Base-by-base conservation (phyloP, 2,797 vertebrate species). In the Neosilurus mollespiculum region DNA sequence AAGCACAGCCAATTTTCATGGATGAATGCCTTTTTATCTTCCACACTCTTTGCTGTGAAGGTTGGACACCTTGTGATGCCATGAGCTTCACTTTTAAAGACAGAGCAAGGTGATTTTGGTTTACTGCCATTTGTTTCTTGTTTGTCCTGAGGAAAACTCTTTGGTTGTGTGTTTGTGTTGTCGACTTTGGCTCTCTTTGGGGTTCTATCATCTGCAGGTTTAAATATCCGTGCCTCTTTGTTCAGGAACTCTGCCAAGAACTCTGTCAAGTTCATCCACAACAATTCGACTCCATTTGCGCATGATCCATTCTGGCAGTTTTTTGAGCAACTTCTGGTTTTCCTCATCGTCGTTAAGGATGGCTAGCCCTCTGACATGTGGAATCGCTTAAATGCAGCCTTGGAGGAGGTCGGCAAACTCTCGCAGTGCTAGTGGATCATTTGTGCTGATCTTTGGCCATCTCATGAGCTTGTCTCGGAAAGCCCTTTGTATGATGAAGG, bases 391-490 rank as follows among this genome's bases (percentile, higher is more conserved):
- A 12, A 7, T 24, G 37, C 66, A 81, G 22, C 64, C 26, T 80
- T 30, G 78, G 1, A 81, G 11, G 14, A 71, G 59, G 20, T 81
- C 67, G 16, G 80, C 14, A 12, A 59, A 81, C 14, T 69, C 79
- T 70, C 30, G 26, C 16, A 81, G 10, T 11, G 79, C 80, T 0
- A 81, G 20, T 5, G 51, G 53, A 10, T 80, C 78, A 26, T 49
- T 81, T 61, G 20, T 11, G 0, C 49, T 76, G 18, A 89, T 78
- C 18, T 87, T 90, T 0, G 87, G 84, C 88, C 86, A 90, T 34
- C 69, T 90, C 8, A 20, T 43, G 0, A 91, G 81, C 16, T 82
- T 88, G 3, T 86, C 82, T 65, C 84, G 43, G 6, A 90, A 89
- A 0, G 85, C 87, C 2, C 43, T 88, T 14, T 88, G 89, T 0